phyloP scores from a whole-genome alignment of 2,888 invertebrate species.

The Apodemia zela region DNA sequence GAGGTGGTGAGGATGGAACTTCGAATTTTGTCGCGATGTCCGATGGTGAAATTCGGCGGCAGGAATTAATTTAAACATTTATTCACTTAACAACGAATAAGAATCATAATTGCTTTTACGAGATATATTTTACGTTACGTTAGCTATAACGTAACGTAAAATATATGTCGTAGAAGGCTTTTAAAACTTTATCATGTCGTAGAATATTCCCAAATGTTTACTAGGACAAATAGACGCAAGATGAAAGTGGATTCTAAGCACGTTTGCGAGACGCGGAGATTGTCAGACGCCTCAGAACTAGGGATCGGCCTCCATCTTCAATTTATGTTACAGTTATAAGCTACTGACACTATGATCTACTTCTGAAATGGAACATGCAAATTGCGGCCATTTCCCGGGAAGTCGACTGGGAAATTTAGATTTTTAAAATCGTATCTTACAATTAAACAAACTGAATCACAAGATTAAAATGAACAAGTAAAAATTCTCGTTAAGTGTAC shows the following conservation, averaged over 20 bases:
- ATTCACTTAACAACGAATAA: neutral
- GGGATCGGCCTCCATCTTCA: constrained; percentile 39
- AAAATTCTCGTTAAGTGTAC: no score
- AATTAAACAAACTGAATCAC: neutral
- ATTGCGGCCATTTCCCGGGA: neutral
- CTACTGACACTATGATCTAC: constrained; percentile 14
- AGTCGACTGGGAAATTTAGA: neutral
- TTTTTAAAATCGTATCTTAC: neutral
- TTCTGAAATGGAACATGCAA: constrained; percentile 4
- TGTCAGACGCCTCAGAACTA: constrained; percentile 29
- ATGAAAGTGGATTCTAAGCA: constrained; percentile 46
- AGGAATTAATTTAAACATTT: no score
- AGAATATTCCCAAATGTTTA: constrained; percentile 10
- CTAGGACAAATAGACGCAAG: constrained; percentile 4
- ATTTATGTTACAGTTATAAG: constrained; percentile 11
- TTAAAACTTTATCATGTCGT: constrained; percentile 7
- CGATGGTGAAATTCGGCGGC: no score
- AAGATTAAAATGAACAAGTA: no score
- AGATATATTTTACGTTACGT: no score
- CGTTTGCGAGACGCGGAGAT: constrained; percentile 44
- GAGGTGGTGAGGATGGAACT: no score
- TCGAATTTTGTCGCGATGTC: no score
- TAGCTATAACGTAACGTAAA: neutral
- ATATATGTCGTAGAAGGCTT: neutral
- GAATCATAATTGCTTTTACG: neutral